A percentile compares a stretch with the other conserved stretches of the same genome.
Evolutionary conservation across 2,797 vertebrate species (phyloP).

Genomic region (Cacajao melanocephalus): DNA sequence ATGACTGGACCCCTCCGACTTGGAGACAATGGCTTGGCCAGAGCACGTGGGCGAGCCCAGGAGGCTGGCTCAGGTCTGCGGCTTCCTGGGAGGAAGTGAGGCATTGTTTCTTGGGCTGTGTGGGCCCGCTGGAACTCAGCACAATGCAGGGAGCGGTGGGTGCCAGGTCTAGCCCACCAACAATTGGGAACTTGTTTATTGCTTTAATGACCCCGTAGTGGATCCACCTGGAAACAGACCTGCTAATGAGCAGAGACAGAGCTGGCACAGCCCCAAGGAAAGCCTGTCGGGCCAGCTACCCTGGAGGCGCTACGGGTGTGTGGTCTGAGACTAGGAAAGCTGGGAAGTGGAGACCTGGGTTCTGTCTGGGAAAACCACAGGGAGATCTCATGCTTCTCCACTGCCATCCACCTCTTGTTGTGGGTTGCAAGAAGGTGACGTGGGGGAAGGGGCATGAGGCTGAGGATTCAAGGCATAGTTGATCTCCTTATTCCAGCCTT

Average conservation of each 20-base stretch:
- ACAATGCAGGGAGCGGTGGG: conserved; percentile 61
- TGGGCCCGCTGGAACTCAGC: conserved; percentile 67
- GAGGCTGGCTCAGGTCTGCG: conserved; percentile 68
- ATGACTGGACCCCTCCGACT: conserved; percentile 44
- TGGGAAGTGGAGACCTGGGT: conserved; percentile 48
- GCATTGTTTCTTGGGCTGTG: conserved; percentile 81
- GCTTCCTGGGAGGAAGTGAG: conserved; percentile 83
- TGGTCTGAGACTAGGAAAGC: conserved; percentile 68
- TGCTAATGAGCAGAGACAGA: conserved; percentile 74
- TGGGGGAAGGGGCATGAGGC: not conserved
- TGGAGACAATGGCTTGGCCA: conserved; percentile 80
- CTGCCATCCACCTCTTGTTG: not conserved
- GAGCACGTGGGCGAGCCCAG: conserved; percentile 79
- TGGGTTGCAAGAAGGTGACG: not conserved
- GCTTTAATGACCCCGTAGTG: conserved; percentile 42
- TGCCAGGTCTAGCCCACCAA: conserved; percentile 60
- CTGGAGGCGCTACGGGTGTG: conserved; percentile 67
- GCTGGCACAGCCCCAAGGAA: conserved; percentile 76
- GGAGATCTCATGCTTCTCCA: conserved; percentile 11
- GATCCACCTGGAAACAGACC: conserved; percentile 76
- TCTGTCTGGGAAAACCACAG: conserved; percentile 73
- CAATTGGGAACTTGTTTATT: conserved; percentile 66
- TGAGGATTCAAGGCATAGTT: not conserved
- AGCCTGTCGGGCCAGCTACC: conserved; percentile 75
- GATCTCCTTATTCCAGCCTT: not conserved